Evolutionary conservation across 2,888 invertebrate genomes (phyloP), one percentile per base, ranked within the genome.

Genomic region (Lepidocyrtinus sp.): DNA sequence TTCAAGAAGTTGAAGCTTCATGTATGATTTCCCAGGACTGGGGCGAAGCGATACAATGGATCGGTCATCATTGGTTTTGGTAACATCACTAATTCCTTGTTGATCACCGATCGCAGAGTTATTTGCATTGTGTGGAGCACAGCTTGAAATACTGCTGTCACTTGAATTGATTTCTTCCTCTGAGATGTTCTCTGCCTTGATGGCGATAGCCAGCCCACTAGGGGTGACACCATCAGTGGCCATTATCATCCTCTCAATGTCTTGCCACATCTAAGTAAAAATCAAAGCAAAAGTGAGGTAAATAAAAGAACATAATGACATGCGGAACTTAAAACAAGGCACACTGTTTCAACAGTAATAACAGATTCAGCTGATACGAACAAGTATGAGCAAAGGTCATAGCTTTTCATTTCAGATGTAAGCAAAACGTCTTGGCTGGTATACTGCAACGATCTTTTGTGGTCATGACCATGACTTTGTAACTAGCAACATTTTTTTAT

Each of bases 241-340:
- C 84, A 84, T 84, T 69, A 85, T 84, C 85, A 85, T 85, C 72
- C 84, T 68, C 71, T 85, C 85, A 71, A 85, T 85, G 82, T 85
- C 85, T 82, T 84, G 85, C 85, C 87, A 87, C 85, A 87, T 86
- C 87, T 87, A 84, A 19, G 81, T 82, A 69, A 63, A 64, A 27
- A 50, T 64, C 61, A 46, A 27, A 82, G 80, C 75, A 72, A 78
- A 45, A 55, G 73, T 73, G 69, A 77, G 22, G 17, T 64, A 26
- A 36, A 75, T 27, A 21, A 59, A 21, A 24, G n/a, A 62, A 72
- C 22, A 74, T 36, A 64, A 12, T 74, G 74, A 73, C 79, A 74
- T 74, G 69, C 79, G 73, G 73, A 79, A 77, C 71, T 22, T n/a
- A n/a, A n/a, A n/a, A n/a, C n/a, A n/a, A n/a, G n/a, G n/a, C n/a